A percentile compares a stretch with the other conserved stretches of the same genome.
Evolutionary conservation across 2,113 vertebrate genomes (phyloP).

Genomic region (Psettodes erumei): DNA sequence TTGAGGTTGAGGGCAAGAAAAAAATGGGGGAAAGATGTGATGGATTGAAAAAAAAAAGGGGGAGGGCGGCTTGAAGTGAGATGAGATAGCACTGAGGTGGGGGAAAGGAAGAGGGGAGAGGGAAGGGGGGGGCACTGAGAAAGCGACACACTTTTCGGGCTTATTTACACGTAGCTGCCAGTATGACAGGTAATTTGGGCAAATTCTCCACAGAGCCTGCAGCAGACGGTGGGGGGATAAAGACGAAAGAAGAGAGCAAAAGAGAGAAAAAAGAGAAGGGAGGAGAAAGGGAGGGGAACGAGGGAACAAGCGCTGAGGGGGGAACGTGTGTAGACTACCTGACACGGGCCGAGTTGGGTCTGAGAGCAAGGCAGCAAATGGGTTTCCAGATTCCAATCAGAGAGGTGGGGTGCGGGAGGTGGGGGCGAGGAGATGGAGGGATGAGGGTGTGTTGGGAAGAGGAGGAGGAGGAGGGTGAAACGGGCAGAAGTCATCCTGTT

Average conservation of each 20-base stretch:
- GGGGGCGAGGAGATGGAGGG: slow-evolving; percentile 50
- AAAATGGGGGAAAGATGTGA: slow-evolving; percentile 60
- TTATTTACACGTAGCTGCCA: slow-evolving; percentile 85
- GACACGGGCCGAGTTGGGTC: slow-evolving; percentile 70
- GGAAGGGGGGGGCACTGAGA: slow-evolving; percentile 31
- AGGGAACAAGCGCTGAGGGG: slow-evolving; percentile 34
- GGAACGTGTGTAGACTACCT: slow-evolving; percentile 78
- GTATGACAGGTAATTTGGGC: slow-evolving; percentile 88
- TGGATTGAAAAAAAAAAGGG: slow-evolving; percentile 64
- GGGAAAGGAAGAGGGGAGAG: background rate
- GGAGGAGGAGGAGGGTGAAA: slow-evolving; percentile 38
- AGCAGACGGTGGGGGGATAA: slow-evolving; percentile 78
- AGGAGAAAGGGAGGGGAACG: slow-evolving; percentile 11
- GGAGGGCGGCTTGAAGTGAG: slow-evolving; percentile 65
- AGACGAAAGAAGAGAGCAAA: slow-evolving; percentile 75
- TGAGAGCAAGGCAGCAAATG: slow-evolving; percentile 77
- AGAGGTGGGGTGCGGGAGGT: slow-evolving; percentile 4
- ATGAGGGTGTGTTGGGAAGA: slow-evolving; percentile 40
- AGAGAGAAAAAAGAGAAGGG: slow-evolving; percentile 53
- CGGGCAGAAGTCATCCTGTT: slow-evolving; percentile 63
- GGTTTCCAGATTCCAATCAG: slow-evolving; percentile 83
- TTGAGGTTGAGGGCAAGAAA: slow-evolving; percentile 62
- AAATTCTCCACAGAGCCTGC: slow-evolving; percentile 83
- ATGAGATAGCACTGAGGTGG: slow-evolving; percentile 53
- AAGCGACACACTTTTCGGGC: slow-evolving; percentile 75